phyloP scores from a whole-genome alignment of 2,113 vertebrate genomes.

The Xenotilapia flavipinnis region DNA sequence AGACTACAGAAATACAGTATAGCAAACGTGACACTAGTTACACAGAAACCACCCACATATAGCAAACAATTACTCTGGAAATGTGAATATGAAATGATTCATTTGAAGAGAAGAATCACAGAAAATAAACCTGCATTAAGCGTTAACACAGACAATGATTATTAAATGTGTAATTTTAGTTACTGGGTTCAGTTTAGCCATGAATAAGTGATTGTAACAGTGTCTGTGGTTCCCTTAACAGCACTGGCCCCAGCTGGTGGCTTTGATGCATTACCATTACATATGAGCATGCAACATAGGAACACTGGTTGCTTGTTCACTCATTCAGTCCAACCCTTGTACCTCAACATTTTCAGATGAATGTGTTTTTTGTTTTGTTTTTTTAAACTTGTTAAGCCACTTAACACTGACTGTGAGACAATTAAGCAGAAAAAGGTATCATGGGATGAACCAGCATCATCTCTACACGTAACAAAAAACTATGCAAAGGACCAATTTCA shows the following conservation, averaged over 20 bases:
- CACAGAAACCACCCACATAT: neutral
- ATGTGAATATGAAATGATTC: neutral
- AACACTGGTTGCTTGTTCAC: neutral
- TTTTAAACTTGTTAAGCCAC: neutral
- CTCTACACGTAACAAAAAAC: neutral
- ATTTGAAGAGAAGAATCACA: neutral
- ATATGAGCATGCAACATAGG: neutral
- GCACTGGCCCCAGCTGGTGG: neutral
- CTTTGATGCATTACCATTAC: neutral
- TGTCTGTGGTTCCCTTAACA: neutral
- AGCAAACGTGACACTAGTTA: neutral
- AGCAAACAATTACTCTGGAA: neutral
- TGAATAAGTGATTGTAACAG: neutral
- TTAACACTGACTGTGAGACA: neutral
- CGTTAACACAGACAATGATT: neutral
- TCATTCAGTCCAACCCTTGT: neutral
- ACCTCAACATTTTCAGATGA: neutral
- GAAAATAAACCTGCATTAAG: neutral
- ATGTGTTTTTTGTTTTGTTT: fast-evolving
- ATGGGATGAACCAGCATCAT: neutral
- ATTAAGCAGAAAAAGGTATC: neutral
- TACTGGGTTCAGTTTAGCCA: neutral
- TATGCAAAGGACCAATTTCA: neutral
- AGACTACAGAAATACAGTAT: neutral
- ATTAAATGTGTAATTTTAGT: neutral